Conservation (phyloP, 1,140 invertebrate species). For the Cheumatopsyche charites region DNA sequence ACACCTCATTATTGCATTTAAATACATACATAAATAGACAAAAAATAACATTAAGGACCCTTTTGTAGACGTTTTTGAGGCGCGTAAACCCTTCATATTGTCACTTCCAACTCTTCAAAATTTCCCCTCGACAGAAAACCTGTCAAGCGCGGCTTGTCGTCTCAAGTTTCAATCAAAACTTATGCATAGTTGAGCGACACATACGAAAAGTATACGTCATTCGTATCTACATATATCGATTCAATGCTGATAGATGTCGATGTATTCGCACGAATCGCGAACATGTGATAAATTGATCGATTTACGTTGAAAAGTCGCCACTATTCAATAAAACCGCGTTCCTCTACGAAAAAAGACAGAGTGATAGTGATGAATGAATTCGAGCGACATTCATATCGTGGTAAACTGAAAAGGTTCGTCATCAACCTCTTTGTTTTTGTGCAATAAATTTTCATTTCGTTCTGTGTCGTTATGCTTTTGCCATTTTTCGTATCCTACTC, state of each 20-base stretch:
- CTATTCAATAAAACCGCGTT: too few relatives aligned
- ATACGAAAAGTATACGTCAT: neutral
- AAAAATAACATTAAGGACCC: neutral
- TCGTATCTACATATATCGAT: too few relatives aligned
- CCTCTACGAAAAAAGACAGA: too few relatives aligned
- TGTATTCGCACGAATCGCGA: too few relatives aligned
- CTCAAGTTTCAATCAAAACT: conserved; percentile 15
- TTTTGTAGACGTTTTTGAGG: neutral
- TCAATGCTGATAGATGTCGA: too few relatives aligned
- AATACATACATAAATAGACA: neutral
- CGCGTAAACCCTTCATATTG: conserved; percentile 17
- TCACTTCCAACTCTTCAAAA: conserved; percentile 2
- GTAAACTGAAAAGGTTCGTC: neutral
- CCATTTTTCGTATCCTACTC: neutral
- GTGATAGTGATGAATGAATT: too few relatives aligned
- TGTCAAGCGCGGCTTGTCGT: conserved; percentile 2
- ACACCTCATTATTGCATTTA: neutral
- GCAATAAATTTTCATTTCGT: conserved; percentile 21
- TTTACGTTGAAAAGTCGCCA: too few relatives aligned
- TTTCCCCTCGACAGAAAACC: neutral
- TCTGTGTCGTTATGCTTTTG: neutral
- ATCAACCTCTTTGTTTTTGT: conserved; percentile 1
- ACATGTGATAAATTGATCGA: too few relatives aligned
- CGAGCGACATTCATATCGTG: too few relatives aligned
- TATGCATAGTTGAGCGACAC: neutral